phyloP scores from a whole-genome alignment of 1,140 invertebrate species.

The Microvelia longipes region DNA sequence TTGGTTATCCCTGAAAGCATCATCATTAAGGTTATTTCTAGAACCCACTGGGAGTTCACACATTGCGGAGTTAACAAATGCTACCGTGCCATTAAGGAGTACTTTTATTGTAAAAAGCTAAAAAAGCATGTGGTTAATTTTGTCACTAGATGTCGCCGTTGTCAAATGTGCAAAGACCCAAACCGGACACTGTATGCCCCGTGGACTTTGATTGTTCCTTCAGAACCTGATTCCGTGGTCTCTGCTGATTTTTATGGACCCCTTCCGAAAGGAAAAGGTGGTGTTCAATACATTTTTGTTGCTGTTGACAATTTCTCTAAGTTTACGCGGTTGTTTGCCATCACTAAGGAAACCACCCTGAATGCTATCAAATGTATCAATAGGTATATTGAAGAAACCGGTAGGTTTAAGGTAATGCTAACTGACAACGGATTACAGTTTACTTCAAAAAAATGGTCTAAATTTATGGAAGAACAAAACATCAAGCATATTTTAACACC shows the following conservation, averaged over 20 bases:
- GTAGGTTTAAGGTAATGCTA: background rate
- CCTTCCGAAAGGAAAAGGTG: background rate
- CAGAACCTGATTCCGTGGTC: background rate
- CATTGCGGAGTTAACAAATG: background rate
- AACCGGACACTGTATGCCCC: background rate
- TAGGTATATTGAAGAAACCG: background rate
- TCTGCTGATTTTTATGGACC: background rate
- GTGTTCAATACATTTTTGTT: background rate
- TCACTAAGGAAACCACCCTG: background rate
- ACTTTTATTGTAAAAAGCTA: background rate
- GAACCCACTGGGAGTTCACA: background rate
- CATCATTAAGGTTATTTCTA: background rate
- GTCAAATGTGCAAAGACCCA: background rate
- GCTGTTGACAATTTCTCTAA: background rate
- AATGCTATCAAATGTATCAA: background rate
- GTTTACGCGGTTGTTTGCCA: background rate
- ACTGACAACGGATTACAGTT: background rate
- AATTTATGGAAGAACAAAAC: background rate
- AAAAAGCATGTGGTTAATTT: background rate
- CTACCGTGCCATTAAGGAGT: background rate
- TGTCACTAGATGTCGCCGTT: background rate
- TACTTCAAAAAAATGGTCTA: background rate
- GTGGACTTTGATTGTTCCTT: background rate
- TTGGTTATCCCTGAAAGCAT: background rate
- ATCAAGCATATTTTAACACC: background rate